Evolutionary conservation across 2,113 vertebrate genomes (phyloP).

Genomic region (Toxostoma redivivum): DNA sequence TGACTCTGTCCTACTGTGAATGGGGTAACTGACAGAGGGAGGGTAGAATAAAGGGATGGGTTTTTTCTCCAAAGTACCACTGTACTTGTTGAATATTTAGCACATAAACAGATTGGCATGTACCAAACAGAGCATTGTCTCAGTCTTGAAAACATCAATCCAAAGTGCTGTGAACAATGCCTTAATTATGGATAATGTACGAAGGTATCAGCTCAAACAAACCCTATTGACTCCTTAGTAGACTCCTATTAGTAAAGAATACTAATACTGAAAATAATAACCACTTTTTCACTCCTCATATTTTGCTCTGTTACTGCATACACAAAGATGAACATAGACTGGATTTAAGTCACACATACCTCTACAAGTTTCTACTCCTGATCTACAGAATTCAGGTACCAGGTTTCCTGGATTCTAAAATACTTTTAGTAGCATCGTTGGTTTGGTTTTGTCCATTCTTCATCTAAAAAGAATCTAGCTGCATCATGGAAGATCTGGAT

Average conservation of each 20-base stretch:
- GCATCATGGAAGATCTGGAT: not conserved
- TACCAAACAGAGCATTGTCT: not conserved
- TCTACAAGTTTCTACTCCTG: not conserved
- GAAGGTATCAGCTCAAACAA: not conserved
- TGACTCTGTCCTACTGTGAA: not conserved
- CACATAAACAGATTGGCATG: not conserved
- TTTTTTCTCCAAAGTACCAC: not conserved
- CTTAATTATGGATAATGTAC: not conserved
- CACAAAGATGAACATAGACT: not conserved
- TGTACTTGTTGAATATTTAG: not conserved
- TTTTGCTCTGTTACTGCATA: not conserved
- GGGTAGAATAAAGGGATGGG: rapidly evolving
- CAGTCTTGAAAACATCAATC: not conserved
- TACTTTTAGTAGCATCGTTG: rapidly evolving
- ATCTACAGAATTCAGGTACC: not conserved
- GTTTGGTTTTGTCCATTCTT: not conserved
- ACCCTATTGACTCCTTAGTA: rapidly evolving
- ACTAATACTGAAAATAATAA: not conserved
- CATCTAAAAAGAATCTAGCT: not conserved
- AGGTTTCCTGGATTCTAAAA: not conserved
- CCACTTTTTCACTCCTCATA: rapidly evolving
- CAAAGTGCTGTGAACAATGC: not conserved
- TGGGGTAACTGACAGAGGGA: not conserved
- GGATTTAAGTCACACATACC: not conserved
- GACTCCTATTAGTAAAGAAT: too few relatives aligned